phyloP scores from a whole-genome alignment of 2,113 vertebrate genomes.

The Trichomycterus rosablanca region DNA sequence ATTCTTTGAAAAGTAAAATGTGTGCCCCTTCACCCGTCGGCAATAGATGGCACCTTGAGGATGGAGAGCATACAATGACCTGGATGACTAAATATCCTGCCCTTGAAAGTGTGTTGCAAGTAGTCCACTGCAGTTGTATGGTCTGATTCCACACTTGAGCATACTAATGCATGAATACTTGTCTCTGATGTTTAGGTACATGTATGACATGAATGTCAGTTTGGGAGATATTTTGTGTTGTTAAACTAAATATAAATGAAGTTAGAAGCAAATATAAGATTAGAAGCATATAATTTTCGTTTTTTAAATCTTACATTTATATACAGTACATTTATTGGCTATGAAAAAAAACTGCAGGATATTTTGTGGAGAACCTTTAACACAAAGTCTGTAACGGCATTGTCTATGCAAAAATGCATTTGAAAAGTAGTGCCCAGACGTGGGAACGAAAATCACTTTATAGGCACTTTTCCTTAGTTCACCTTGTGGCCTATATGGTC shows the following conservation, averaged over 20 bases:
- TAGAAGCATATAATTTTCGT: slow-evolving; percentile 2
- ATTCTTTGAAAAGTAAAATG: slow-evolving; percentile 4
- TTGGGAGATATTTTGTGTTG: neutral
- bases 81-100: slow-evolving; percentile 38
- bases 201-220: slow-evolving; percentile 4
- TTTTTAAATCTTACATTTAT: slow-evolving; percentile 2
- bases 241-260: slow-evolving; percentile 11
- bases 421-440: slow-evolving; percentile 14
- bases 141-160: neutral
- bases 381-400: slow-evolving; percentile 10
- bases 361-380: slow-evolving; percentile 26
- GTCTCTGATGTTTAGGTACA: neutral
- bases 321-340: neutral
- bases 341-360: slow-evolving; percentile 14
- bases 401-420: slow-evolving; percentile 16
- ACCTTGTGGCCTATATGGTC: slow-evolving; percentile 3
- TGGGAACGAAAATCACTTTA: slow-evolving; percentile 7
- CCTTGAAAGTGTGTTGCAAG: slow-evolving; percentile 40
- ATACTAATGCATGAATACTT: neutral
- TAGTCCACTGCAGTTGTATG: slow-evolving; percentile 36
- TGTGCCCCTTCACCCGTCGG: slow-evolving; percentile 17
- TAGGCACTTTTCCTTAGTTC: slow-evolving; percentile 1
- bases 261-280: slow-evolving; percentile 8
- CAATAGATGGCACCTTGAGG: slow-evolving; percentile 37
- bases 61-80: slow-evolving; percentile 35